Base-by-base conservation (phyloP, 2,113 vertebrate genomes). In the Sprattus sprattus region DNA sequence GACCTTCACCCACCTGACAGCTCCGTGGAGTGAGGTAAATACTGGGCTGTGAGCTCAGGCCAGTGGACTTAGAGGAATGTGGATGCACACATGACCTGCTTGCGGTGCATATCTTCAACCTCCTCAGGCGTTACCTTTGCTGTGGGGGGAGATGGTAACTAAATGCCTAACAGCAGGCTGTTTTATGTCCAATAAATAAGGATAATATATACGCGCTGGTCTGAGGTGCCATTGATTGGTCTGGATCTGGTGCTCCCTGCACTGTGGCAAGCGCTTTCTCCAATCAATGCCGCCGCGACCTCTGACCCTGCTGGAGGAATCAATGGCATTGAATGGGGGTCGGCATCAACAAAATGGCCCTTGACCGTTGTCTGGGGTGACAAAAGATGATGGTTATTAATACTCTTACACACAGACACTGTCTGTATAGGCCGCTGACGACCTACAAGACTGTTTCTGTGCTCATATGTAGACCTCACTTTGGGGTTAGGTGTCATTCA, bases 221-320 rank as follows among this genome's bases (percentile, higher is more conserved):
- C 95, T 92, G 94, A 95, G 93, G 92, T 95, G 93, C 93, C 93
- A 97, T 97, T 95, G 96, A 99, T 97, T 96, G 95, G 94, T 97
- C 96, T 97, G 95, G 95, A 95, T 94, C 93, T 94, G 93, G 93
- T 92, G 95, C 39, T 83, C 86, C 92, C 89, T 91, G 94, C 94
- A 95, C 95, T 95, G 94, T 95, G 94, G 98, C 96, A 98, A 95
- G 94, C 95, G 95, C 93, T 96, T 96, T 97, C 92, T 92, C 92
- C 94, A 94, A 96, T 97, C 95, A 95, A 95, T 97, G 94, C 91
- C 94, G 95, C 94, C 92, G 93, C 93, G 95, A 94, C 95, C 95
- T 95, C 95, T 97, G 95, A 97, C 96, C 96, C 96, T 96, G 95
- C 94, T 94, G 92, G 94, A 95, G 91, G 93, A 96, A 97, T 98